Base-by-base conservation (phyloP, 2,113 vertebrate species). In the Furnarius figulus region DNA sequence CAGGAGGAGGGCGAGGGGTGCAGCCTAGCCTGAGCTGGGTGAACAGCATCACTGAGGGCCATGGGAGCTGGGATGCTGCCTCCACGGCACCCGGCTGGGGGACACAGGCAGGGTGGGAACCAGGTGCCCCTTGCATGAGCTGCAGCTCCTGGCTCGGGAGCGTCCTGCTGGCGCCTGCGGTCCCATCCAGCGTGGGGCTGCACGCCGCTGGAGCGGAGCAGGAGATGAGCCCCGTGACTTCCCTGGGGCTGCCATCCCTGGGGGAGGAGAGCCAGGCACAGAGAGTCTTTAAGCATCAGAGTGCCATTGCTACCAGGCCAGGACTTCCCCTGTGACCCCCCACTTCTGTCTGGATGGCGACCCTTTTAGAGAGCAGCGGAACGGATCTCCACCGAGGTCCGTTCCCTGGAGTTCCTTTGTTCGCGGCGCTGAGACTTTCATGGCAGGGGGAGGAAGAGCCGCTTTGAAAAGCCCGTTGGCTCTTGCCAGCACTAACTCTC, bases 391-490 rank as follows among this genome's bases (percentile, higher is more conserved):
- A 90, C 44, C 10, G 12, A 93, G 86, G 96, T 96, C 93, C 40
- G 56, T 95, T 90, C 96, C 96, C 95, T 68, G 92, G 90, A 90
- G 96, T 84, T 93, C 44, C 92, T 94, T 95, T 96, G 95, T 96
- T 94, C 1, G 0, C 15, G 1, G 68, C 1, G 5, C 90, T 72
- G 93, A 94, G 95, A 72, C 61, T 96, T 96, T 77, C 85, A 15
- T 96, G 94, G 95, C 95, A 89, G 95, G 92, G 95, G 85, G 96
- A 95, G 93, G 95, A 95, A 96, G 92, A 95, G 93, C 15, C 0
- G 75, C 96, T 94, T 95, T 94, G 93, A 95, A 95, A 89, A 90
- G 83, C 85, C 55, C 0, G 4, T 92, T 96, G 77, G 88, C 90
- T 95, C 94, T 83, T 72, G 85, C 91, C 93, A 87, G 63, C 42